phyloP scores from a whole-genome alignment of 2,113 vertebrate genomes.

The Dendropsophus ebraccatus region DNA sequence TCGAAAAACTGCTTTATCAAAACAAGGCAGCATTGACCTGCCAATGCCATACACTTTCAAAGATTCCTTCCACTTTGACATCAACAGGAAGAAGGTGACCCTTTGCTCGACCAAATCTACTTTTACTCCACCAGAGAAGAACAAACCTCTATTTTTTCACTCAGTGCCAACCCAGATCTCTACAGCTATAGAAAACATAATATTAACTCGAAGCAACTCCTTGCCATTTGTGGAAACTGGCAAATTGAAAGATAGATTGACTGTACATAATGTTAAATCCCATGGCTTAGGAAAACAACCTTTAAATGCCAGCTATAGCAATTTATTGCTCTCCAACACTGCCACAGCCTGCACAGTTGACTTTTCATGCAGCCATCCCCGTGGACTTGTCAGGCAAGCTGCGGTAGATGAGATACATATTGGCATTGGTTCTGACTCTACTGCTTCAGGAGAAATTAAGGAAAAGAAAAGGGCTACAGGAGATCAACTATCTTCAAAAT shows the following conservation, averaged over 20 bases:
- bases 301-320: conserved; percentile 61
- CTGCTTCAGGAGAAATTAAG: conserved; percentile 68
- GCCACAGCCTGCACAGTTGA: conserved; percentile 69
- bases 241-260: conserved; percentile 66
- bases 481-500: conserved; percentile 65
- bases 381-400: conserved; percentile 87
- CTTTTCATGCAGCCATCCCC: conserved; percentile 78
- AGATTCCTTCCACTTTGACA: conserved; percentile 96
- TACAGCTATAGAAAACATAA: conserved; percentile 73
- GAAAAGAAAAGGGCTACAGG: conserved; percentile 64
- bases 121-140: conserved; percentile 68
- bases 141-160: conserved; percentile 76
- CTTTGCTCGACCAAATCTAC: conserved; percentile 70
- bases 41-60: conserved; percentile 94
- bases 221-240: conserved; percentile 79
- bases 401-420: conserved; percentile 86
- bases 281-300: conserved; percentile 58
- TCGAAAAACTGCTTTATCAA: conserved; percentile 88
- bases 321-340: conserved; percentile 68
- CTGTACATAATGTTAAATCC: conserved; percentile 46
- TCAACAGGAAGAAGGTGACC: conserved; percentile 74
- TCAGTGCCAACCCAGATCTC: conserved; percentile 87
- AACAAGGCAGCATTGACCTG: conserved; percentile 95
- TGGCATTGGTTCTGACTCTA: conserved; percentile 64
- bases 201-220: conserved; percentile 89